Percentiles rank a stretch among this genome's conserved stretches.
Evolutionary conservation across 2,113 vertebrate species (phyloP).

Genomic region (Erinaceus europaeus): DNA sequence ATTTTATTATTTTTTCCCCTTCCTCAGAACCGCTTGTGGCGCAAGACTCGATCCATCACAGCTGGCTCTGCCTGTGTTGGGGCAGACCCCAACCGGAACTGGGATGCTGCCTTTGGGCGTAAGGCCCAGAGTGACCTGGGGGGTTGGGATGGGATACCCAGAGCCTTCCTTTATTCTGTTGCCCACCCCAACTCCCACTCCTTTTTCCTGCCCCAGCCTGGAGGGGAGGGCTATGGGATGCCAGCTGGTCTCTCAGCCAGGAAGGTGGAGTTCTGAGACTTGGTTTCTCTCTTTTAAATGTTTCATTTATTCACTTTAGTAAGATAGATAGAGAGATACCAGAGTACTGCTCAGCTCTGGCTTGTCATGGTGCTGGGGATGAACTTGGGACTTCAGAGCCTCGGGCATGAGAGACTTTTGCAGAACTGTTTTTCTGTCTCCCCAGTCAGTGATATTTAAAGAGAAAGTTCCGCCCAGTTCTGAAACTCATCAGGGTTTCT

Average conservation of each 20-base stretch:
- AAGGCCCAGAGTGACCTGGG: conserved; percentile 26
- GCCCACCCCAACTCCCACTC: accelerated
- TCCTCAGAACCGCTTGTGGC: conserved; percentile 93
- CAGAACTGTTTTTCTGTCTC: too few relatives aligned
- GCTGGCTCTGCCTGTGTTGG: conserved; percentile 81
- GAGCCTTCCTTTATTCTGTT: neutral
- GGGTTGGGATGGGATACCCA: neutral
- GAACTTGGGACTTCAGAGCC: too few relatives aligned
- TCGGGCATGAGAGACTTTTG: too few relatives aligned
- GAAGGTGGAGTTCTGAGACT: neutral
- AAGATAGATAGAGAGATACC: too few relatives aligned
- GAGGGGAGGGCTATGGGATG: too few relatives aligned
- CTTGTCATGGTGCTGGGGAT: too few relatives aligned
- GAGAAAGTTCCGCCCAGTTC: neutral
- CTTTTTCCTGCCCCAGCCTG: neutral
- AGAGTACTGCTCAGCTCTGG: too few relatives aligned
- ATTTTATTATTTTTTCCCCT: too few relatives aligned
- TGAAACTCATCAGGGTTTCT: neutral
- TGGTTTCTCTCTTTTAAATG: neutral
- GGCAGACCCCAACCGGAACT: conserved; percentile 94
- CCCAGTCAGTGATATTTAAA: too few relatives aligned
- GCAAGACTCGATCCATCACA: conserved; percentile 89
- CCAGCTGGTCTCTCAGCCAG: neutral
- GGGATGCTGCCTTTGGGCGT: conserved; percentile 92
- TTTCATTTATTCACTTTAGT: too few relatives aligned